A percentile compares a stretch with the other conserved stretches of the same genome.
Evolutionary conservation across 2,113 vertebrate genomes (phyloP).

Genomic region (Eurystomus gularis): DNA sequence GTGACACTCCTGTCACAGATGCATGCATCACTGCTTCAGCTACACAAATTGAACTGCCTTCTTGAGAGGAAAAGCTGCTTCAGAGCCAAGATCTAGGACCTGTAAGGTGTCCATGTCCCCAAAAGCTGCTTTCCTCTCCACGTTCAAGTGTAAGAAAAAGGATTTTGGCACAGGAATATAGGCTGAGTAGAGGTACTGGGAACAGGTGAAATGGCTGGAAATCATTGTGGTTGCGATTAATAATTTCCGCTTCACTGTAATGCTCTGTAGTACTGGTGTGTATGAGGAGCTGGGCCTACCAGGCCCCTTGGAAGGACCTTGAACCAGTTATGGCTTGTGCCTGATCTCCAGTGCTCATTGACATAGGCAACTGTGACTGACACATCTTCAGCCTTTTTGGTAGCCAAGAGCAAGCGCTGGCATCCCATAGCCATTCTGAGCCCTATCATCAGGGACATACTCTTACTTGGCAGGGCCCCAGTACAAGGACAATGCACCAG

Average conservation of each 20-base stretch:
- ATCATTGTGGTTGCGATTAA: neutral
- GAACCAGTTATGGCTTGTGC: neutral
- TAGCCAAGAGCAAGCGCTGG: neutral
- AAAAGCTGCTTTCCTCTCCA: neutral
- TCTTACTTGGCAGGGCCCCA: neutral
- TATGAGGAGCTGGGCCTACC: neutral
- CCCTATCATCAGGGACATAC: fast-evolving
- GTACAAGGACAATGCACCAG: neutral
- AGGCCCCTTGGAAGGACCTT: neutral
- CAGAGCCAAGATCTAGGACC: neutral
- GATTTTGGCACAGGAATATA: neutral
- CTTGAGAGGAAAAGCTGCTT: neutral
- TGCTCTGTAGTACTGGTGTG: neutral
- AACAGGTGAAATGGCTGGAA: fast-evolving
- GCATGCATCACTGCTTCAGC: neutral
- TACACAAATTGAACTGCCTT: neutral
- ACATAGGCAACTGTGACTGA: neutral
- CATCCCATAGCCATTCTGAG: fast-evolving
- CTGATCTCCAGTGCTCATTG: neutral
- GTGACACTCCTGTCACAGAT: neutral
- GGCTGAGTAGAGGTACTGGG: neutral
- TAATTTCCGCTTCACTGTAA: neutral
- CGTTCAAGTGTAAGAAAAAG: neutral
- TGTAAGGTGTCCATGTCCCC: too few species aligned
- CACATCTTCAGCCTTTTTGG: neutral